These are phyloP conservation scores for Callipepla squamata DNA, from an alignment of 2,113 vertebrate genomes.

Conservation along the genomic window DNA sequence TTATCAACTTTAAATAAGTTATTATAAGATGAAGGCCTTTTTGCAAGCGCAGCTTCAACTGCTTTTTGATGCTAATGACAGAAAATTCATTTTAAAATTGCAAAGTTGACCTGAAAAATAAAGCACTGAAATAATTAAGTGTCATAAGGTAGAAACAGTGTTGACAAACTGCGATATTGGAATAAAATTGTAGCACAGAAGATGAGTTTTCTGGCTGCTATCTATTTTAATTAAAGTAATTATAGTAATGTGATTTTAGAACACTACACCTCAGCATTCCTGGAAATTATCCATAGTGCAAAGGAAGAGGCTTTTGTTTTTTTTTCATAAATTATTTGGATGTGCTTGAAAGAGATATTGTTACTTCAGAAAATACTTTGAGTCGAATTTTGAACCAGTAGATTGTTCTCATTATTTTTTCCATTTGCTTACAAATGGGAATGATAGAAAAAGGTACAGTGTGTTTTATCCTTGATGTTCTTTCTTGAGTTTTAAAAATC, in stretches of 20 bases:
- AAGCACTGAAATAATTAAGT: neutral
- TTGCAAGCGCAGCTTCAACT: neutral
- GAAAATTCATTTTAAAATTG: neutral
- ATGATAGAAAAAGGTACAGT: neutral
- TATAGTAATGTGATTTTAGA: neutral
- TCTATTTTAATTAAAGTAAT: neutral
- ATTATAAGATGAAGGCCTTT: neutral
- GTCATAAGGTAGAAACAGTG: neutral
- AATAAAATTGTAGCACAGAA: neutral
- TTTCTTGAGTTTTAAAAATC: neutral
- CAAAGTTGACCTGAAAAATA: neutral
- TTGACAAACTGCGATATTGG: neutral
- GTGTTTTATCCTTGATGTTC: neutral
- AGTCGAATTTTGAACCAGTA: neutral
- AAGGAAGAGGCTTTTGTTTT: neutral
- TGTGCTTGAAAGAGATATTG: neutral
- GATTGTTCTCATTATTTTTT: neutral
- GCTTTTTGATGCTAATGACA: neutral
- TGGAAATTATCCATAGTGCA: neutral
- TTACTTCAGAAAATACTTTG: neutral
- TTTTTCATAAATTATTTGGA: neutral
- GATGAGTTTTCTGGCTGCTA: neutral
- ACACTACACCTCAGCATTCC: neutral
- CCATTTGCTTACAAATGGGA: neutral
- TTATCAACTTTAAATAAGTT: neutral